Conservation (phyloP, 2,113 vertebrate species). For the Suricata suricatta region DNA sequence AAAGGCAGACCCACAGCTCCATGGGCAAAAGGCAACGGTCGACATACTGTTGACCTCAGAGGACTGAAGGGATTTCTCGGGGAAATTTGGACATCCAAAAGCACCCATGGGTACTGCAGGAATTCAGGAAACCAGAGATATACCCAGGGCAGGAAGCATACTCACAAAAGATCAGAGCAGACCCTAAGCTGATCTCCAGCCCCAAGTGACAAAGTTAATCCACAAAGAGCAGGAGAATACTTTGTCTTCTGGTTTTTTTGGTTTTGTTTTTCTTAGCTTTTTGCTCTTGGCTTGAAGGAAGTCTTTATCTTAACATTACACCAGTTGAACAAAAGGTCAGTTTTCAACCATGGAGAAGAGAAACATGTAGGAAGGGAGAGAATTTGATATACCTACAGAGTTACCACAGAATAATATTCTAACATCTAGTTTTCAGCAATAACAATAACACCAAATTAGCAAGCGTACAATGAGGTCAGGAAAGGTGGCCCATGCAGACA, state of each 20-base stretch:
- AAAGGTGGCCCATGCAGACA: too few species aligned
- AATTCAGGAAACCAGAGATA: background rate
- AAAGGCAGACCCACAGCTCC: background rate
- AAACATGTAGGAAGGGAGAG: background rate
- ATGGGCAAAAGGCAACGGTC: background rate
- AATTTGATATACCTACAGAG: background rate
- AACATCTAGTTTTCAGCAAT: background rate
- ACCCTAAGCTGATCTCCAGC: too few species aligned
- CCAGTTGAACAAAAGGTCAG: background rate
- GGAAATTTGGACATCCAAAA: background rate
- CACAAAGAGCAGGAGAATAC: too few species aligned
- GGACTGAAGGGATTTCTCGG: background rate
- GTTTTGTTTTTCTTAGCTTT: background rate
- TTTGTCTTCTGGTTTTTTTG: background rate
- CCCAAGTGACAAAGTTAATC: background rate
- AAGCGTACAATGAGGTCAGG: too few species aligned
- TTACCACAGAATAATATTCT: background rate
- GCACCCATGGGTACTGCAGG: background rate
- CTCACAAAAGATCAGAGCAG: background rate
- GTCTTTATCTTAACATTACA: background rate
- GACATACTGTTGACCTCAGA: background rate
- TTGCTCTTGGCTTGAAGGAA: background rate
- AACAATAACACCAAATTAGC: background rate
- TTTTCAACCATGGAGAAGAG: background rate
- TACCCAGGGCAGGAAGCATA: background rate